Evolutionary conservation across 2,113 vertebrate genomes (phyloP).

Genomic region (Scopus umbretta): DNA sequence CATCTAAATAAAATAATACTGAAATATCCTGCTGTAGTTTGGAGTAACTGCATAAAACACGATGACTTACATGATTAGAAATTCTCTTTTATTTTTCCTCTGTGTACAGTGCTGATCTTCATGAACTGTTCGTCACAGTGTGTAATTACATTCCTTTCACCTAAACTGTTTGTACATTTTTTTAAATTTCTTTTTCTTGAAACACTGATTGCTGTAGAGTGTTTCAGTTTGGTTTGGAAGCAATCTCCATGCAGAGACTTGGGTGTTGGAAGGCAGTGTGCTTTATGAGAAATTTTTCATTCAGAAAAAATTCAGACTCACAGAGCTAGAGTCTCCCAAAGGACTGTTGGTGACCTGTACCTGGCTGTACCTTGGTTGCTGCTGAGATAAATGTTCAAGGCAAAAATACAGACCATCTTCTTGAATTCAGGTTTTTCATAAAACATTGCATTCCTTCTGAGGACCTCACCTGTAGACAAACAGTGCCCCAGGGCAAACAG

Average conservation of each 20-base stretch:
- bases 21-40: slow-evolving; percentile 2
- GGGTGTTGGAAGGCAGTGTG: background rate
- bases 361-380: background rate
- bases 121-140: background rate
- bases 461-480: background rate
- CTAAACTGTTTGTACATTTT: background rate
- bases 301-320: background rate
- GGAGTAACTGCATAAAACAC: slow-evolving; percentile 12
- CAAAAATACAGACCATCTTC: background rate
- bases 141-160: background rate
- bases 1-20: slow-evolving; percentile 3
- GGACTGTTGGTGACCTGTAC: background rate
- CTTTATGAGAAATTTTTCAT: background rate
- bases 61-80: background rate
- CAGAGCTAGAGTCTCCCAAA: background rate
- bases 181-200: background rate
- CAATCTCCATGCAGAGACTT: background rate
- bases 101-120: background rate
- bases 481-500: background rate
- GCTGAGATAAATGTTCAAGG: background rate
- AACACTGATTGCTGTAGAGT: background rate
- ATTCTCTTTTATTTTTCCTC: slow-evolving; percentile 10
- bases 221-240: background rate
- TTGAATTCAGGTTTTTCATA: background rate
- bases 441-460: background rate